Base-by-base conservation (phyloP, 2,888 invertebrate genomes). In the Didymodactylos carnosus region DNA sequence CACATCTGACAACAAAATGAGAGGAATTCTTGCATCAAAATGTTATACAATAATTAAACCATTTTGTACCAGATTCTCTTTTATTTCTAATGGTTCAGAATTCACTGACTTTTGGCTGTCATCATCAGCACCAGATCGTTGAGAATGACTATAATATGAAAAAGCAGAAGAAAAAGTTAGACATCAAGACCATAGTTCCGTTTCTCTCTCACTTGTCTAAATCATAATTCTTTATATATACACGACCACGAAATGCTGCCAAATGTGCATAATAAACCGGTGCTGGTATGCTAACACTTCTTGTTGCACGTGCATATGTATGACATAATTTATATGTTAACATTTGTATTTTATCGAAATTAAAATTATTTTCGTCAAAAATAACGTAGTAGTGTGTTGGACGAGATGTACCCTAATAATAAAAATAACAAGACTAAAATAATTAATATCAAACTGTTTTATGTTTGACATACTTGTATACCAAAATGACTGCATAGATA, bases 271-370 rank as follows among this genome's bases (percentile, higher is more conserved):
- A 73, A 39, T 73, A 73, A 11, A 53, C 73, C 16, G 77, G 76
- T 16, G 77, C 76, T 11, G 77, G 77, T 39, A 71, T 70, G 16
- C 73, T 76, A 39, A 78, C 77, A 69, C 69, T 75, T 39, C 73
- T 25, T 10, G 75, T 72, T 62, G 75, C 72, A 49, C 77, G 39
- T 41, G 73, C 72, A 70, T 76, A 76, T 13, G 62, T 49, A 62
- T 76, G 75, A 39, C 77, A 77, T 46, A 77, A 73, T 53, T 72
- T 70, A 69, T 70, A 75, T 14, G 77, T 77, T 25, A 77, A 76
- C 13, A 49, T 49, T 72, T 77, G 77, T 13, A 77, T 62, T 51
- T 73, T 70, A 69, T 77, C 76, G 25, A 77, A 74, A 13, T 46
- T 19, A 46, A 73, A 73, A 11, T 73, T 69, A 49, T 77, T 77